Conservation (phyloP, 2,113 vertebrate species). For the Microtus oregoni region DNA sequence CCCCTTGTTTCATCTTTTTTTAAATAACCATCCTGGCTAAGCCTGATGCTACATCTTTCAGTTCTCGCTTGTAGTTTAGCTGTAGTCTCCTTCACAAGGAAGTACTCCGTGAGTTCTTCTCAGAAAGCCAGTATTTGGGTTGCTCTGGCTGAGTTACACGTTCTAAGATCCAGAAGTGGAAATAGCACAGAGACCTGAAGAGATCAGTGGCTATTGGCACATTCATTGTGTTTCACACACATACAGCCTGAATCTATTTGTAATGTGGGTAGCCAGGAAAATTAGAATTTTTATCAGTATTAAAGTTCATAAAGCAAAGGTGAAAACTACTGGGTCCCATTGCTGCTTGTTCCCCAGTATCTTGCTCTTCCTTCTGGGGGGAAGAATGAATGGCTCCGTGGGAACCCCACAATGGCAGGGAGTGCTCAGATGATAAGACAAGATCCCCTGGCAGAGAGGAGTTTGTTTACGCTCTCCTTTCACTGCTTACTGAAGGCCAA, state of each 20-base stretch:
- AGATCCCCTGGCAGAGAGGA: conserved; percentile 69
- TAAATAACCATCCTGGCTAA: no score
- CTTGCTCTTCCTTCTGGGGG: conserved; percentile 10
- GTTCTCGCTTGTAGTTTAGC: no score
- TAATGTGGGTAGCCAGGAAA: background rate
- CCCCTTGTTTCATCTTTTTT: no score
- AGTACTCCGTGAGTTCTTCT: no score
- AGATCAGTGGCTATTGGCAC: background rate
- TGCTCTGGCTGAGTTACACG: no score
- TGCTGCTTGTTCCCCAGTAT: conserved; percentile 5
- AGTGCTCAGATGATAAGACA: conserved; percentile 69
- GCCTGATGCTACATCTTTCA: no score
- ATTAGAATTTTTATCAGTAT: background rate
- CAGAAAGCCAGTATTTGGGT: no score
- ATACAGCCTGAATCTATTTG: background rate
- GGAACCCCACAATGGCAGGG: background rate
- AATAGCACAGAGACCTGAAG: no score
- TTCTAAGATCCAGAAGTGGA: no score
- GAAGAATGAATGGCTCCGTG: background rate
- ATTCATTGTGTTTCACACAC: background rate
- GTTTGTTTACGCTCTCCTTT: conserved; percentile 73
- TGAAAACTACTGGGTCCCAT: background rate
- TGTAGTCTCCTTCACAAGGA: no score
- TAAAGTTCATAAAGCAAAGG: conserved; percentile 6
- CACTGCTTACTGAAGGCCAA: conserved; percentile 71